A percentile compares a stretch with the other conserved stretches of the same genome.
These are phyloP conservation scores for Climacteris rufus DNA, from an alignment of 2,113 vertebrate species.

Conservation along the genomic window DNA sequence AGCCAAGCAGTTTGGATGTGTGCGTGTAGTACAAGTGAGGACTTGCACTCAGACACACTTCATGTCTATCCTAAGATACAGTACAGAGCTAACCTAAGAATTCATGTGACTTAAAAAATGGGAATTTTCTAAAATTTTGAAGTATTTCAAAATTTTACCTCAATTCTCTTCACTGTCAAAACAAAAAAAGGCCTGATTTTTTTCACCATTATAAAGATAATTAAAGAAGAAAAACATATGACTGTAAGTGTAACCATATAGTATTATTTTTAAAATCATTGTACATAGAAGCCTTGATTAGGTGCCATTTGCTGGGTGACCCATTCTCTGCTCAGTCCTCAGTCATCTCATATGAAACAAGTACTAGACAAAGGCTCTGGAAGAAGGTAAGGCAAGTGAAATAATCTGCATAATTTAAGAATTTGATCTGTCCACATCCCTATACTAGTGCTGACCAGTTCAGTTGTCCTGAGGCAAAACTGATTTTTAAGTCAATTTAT, in stretches of 20 bases:
- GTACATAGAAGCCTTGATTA: neutral
- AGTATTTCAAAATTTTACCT: neutral
- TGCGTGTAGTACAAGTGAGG: neutral
- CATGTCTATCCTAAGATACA: neutral
- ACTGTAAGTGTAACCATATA: neutral
- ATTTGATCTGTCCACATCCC: neutral
- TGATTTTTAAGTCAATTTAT: neutral
- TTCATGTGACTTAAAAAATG: neutral
- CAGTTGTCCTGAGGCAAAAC: neutral
- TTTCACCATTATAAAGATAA: neutral
- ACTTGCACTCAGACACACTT: neutral
- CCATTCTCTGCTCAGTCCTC: neutral
- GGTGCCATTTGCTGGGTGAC: neutral
- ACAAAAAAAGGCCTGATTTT: neutral
- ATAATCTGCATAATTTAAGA: neutral
- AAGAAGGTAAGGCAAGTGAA: neutral
- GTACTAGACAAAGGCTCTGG: neutral
- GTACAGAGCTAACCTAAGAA: neutral
- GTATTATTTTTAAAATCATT: neutral
- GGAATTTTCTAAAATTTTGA: neutral
- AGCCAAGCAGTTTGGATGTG: neutral
- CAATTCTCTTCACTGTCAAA: neutral
- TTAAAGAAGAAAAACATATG: neutral
- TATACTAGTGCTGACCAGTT: neutral
- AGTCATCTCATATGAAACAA: neutral